Evolutionary conservation across 2,888 invertebrate species (phyloP), one percentile per base, ranked within the genome.

Genomic region (Tridacna crocea): DNA sequence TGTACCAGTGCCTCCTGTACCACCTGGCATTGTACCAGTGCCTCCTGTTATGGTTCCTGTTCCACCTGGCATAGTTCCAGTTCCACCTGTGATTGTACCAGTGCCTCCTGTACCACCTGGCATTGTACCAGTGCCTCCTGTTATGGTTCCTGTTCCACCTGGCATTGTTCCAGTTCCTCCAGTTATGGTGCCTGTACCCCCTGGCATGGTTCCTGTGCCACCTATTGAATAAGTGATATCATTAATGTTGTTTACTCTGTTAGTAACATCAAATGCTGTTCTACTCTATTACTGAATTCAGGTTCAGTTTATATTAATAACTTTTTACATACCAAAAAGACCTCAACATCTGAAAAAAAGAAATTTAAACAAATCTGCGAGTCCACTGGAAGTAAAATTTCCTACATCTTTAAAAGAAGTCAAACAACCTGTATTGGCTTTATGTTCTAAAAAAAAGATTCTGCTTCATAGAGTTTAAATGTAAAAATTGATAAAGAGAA

Each of bases 81-180:
- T 72, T 48, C 75, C 61, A 24, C 75, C 75, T 19, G 75, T 63
- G n/a, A 60, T 61, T 0, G 75, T 75, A 46, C 66, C 66, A 17
- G 19, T 66, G 8, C 63, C 63, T 72, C 72, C 72, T 13, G 26
- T 26, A 12, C 13, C 51, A 51, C 51, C 51, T 51, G 51, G 11
- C 15, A 51, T 15, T 11, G 65, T 65, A 4, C 65, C 22, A 65
- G 26, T 65, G 26, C 24, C 26, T 15, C 65, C 65, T 10, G 65
- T 65, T 24, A 22, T 26, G 15, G 65, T 65, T 13, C 26, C 65
- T 24, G 65, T 65, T 19, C 72, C 46, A 27, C 73, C 73, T 24
- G 73, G n/a, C 26, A 24, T 58, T 8, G 73, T 73, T 27, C 60
- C 74, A 11, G 74, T 63, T 74, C 74, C 66, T 36, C 66, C 74